These are phyloP conservation scores for Zoanthus sociatus DNA, from an alignment of 92 coral and sea anemone species.

Conservation along the genomic window DNA sequence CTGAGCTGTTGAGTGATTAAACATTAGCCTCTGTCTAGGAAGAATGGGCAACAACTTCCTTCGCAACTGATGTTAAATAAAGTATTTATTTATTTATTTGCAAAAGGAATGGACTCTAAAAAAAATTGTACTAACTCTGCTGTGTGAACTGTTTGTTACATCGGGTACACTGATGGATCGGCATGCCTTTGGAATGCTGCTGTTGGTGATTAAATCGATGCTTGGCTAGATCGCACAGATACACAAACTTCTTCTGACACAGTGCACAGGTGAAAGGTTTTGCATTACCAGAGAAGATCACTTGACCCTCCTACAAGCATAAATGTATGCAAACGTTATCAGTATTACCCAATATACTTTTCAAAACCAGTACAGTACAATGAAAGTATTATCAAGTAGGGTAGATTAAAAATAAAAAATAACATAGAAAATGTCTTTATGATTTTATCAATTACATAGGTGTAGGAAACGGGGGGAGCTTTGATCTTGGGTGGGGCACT, in stretches of 20 bases:
- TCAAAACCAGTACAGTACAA: no score
- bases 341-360: no score
- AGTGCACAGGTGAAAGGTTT: conserved; percentile 21
- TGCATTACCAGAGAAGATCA: conserved; percentile 23
- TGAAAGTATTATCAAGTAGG: neutral
- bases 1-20: no score
- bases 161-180: neutral
- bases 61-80: no score
- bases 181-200: conserved; percentile 1
- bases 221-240: conserved; percentile 27
- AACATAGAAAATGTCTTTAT: no score
- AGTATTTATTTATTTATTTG: no score
- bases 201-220: conserved; percentile 6
- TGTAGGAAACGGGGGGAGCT: no score
- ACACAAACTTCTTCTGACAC: conserved; percentile 37
- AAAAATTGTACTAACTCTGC: conserved; percentile 6
- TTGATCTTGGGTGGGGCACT: neutral
- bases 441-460: no score
- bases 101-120: no score
- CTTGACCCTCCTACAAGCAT: conserved; percentile 31
- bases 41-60: no score
- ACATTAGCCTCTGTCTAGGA: no score
- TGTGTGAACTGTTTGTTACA: conserved; percentile 13
- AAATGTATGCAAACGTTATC: neutral
- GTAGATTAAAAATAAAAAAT: no score